A percentile compares a stretch with the other conserved stretches of the same genome.
Evolutionary conservation across 2,888 invertebrate genomes (phyloP).

Genomic region (Pterostichus niger): DNA sequence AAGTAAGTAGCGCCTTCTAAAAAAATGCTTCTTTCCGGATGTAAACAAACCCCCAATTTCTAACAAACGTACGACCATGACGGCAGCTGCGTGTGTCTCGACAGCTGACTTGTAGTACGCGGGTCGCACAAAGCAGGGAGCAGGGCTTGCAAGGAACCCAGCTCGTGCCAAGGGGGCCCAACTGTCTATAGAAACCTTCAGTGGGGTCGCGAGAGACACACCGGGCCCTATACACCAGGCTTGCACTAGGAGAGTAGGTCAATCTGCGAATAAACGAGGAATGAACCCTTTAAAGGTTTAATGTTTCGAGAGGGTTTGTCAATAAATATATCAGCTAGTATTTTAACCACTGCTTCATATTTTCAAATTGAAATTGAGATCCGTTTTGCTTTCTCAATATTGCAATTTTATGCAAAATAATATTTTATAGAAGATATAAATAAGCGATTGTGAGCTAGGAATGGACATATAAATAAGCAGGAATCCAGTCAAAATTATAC

Average conservation of each 20-base stretch:
- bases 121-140: no score
- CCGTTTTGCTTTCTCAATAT: no score
- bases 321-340: neutral
- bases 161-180: constrained; percentile 53
- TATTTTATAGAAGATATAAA: no score
- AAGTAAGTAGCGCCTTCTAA: neutral
- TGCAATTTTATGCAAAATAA: no score
- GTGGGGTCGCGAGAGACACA: constrained; percentile 27
- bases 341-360: no score
- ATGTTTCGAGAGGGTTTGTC: neutral
- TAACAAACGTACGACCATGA: constrained; percentile 48
- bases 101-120: constrained; percentile 57
- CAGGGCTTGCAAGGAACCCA: constrained; percentile 17
- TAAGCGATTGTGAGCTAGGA: no score
- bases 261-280: constrained; percentile 30
- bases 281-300: constrained; percentile 31
- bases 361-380: no score
- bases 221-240: constrained; percentile 17
- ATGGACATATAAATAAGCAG: no score
- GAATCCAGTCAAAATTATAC: no score
- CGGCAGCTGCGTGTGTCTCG: constrained; percentile 55
- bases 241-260: neutral
- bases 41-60: constrained; percentile 57
- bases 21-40: constrained; percentile 18
- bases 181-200: constrained; percentile 21